phyloP scores from a whole-genome alignment of 2,113 vertebrate species.

The Leptodactylus fuscus region DNA sequence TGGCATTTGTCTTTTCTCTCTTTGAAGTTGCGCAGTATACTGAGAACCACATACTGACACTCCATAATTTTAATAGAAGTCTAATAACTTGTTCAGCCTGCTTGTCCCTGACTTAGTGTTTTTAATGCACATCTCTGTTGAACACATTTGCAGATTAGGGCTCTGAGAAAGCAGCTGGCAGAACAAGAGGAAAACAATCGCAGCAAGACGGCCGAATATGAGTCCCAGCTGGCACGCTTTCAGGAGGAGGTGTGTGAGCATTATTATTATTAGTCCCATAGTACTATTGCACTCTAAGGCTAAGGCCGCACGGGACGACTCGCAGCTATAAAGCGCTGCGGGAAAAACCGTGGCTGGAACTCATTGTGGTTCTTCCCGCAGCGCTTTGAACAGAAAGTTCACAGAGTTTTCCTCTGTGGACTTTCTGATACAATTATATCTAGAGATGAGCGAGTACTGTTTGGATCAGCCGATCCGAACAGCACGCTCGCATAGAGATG shows the following conservation, averaged over 20 bases:
- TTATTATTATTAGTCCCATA: too few relatives aligned
- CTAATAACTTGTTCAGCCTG: not conserved
- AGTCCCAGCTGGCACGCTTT: constrained; percentile 85
- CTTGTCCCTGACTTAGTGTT: not conserved
- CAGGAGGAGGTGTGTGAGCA: constrained; percentile 81
- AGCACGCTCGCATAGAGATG: too few relatives aligned
- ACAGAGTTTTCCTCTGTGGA: too few relatives aligned
- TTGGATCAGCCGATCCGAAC: too few relatives aligned
- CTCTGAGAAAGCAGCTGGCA: constrained; percentile 79
- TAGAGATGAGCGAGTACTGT: too few relatives aligned
- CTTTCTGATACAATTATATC: too few relatives aligned
- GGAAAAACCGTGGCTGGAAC: too few relatives aligned
- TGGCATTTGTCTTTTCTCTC: not conserved
- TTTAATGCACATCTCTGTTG: not conserved
- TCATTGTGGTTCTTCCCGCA: too few relatives aligned
- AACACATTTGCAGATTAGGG: constrained; percentile 71
- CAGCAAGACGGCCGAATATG: constrained; percentile 81
- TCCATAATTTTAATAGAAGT: not conserved
- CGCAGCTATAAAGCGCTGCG: too few relatives aligned
- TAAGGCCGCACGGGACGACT: too few relatives aligned
- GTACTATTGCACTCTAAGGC: too few relatives aligned
- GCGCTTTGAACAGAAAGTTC: too few relatives aligned
- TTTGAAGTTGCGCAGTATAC: not conserved
- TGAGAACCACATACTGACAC: not conserved
- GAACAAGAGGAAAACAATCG: constrained; percentile 77